A percentile compares a stretch with the other conserved stretches of the same genome.
Evolutionary conservation across 2,113 vertebrate genomes (phyloP).

Genomic region (Rhipidura dahli): DNA sequence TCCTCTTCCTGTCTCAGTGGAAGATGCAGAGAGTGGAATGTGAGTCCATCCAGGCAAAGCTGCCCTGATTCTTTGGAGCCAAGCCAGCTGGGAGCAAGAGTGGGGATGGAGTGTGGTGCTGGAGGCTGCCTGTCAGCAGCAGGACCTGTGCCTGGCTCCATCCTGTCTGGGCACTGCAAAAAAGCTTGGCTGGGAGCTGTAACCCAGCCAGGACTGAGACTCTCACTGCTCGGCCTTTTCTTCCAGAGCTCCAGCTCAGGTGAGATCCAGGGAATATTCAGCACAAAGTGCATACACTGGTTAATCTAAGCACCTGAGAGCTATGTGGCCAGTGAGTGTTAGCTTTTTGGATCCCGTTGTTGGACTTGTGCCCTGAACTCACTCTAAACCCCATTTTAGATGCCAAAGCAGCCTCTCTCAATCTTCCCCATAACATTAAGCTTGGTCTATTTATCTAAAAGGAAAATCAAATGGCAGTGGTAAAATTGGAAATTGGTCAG

Average conservation of each 20-base stretch:
- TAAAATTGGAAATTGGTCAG: neutral
- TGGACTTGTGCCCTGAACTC: conserved; percentile 6
- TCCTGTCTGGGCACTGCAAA: neutral
- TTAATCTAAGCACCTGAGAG: conserved; percentile 6
- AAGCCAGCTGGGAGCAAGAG: neutral
- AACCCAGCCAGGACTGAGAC: neutral
- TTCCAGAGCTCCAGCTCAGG: neutral
- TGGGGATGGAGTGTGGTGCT: neutral
- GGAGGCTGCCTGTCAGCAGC: neutral
- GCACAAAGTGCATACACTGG: neutral
- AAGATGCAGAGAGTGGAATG: neutral
- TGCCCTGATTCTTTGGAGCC: neutral
- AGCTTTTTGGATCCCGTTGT: neutral
- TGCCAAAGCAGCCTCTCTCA: neutral
- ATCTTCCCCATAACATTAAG: neutral
- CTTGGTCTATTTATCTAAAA: neutral
- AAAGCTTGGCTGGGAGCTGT: neutral
- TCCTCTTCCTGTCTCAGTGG: neutral
- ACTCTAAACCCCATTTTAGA: neutral
- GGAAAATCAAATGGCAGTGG: conserved; percentile 12
- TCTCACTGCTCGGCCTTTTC: neutral
- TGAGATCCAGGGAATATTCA: neutral
- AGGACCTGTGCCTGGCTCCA: neutral
- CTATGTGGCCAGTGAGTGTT: neutral
- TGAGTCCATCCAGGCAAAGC: neutral